Evolutionary conservation across 2,797 vertebrate genomes (phyloP).

Genomic region (Catostomus latipinnis): DNA sequence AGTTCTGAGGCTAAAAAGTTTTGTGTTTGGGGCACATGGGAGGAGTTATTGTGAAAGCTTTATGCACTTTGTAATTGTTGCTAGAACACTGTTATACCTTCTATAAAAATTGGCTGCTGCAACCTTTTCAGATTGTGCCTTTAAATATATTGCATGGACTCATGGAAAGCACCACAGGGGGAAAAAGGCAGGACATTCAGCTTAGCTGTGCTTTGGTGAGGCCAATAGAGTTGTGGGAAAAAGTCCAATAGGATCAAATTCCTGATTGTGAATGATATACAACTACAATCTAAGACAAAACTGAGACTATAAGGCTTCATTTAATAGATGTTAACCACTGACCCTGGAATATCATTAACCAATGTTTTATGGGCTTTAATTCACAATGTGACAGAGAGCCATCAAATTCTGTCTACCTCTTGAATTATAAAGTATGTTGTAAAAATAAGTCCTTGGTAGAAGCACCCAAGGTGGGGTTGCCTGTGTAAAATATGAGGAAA

Average conservation of each 20-base stretch:
- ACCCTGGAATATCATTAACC: conserved; percentile 47
- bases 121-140: neutral
- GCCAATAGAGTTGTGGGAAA: neutral
- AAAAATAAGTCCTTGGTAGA: conserved; percentile 33
- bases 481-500: neutral
- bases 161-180: neutral
- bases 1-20: neutral
- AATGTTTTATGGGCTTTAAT: conserved; percentile 48
- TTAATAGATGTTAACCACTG: conserved; percentile 16
- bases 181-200: neutral
- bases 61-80: neutral
- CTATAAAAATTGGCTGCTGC: neutral
- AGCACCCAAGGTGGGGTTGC: neutral
- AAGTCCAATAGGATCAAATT: neutral
- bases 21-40: neutral
- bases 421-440: conserved; percentile 41
- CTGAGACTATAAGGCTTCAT: neutral
- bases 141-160: neutral
- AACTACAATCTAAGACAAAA: neutral
- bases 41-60: neutral
- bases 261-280: conserved; percentile 4
- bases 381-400: conserved; percentile 40
- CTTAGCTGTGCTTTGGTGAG: no score
- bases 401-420: conserved; percentile 14
- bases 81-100: neutral